Conservation (phyloP, 2,797 vertebrate genomes). For the Pantherophis vulpinus region DNA sequence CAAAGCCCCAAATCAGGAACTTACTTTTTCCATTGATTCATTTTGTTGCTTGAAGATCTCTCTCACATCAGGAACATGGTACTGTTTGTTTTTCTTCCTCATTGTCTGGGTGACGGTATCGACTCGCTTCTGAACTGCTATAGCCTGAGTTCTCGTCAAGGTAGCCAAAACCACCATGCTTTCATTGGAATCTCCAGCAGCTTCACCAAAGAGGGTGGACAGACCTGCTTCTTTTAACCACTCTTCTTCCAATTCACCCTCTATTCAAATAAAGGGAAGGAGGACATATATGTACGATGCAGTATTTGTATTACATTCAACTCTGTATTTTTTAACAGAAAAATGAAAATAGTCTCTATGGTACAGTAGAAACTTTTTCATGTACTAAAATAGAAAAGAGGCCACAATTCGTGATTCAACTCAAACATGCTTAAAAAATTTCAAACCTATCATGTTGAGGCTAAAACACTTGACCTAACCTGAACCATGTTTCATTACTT, state of each 20-base stretch:
- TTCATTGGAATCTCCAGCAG: constrained; percentile 82
- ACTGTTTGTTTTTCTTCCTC: constrained; percentile 85
- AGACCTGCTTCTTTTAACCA: constrained; percentile 94
- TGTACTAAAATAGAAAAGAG: not conserved
- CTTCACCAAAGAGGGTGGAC: constrained; percentile 82
- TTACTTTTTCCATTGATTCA: constrained; percentile 75
- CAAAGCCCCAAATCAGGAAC: constrained; percentile 33
- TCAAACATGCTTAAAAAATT: not conserved
- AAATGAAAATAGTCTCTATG: not conserved
- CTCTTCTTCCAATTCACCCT: constrained; percentile 93
- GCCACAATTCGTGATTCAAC: not conserved
- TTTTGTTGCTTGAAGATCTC: constrained; percentile 88
- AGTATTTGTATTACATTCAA: not conserved
- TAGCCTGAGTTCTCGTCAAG: constrained; percentile 87
- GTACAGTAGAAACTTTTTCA: not conserved
- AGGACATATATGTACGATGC: not conserved
- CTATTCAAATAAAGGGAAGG: constrained; percentile 66
- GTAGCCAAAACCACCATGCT: constrained; percentile 86
- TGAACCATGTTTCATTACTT: not conserved
- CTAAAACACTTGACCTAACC: not conserved
- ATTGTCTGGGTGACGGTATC: constrained; percentile 87
- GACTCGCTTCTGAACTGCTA: constrained; percentile 87
- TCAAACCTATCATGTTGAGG: not conserved
- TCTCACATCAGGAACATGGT: constrained; percentile 91
- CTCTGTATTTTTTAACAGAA: not conserved